These are phyloP conservation scores for Glandiceps talaboti DNA, from an alignment of 53 echinoderm and acorn worm species.

Conservation along the genomic window DNA sequence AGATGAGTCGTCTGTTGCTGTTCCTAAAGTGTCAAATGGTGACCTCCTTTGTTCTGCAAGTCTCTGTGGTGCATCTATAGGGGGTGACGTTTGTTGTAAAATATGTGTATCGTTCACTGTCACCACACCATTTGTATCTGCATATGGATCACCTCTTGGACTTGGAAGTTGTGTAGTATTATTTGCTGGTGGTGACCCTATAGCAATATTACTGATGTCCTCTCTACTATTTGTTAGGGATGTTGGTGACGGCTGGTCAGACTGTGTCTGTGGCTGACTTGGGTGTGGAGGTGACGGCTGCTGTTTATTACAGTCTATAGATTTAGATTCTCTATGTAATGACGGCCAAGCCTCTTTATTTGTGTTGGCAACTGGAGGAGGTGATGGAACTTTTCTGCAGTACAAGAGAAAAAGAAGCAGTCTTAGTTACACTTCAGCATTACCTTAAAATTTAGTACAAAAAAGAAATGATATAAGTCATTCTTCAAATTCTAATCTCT, in stretches of 20 bases:
- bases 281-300: conserved; percentile 3
- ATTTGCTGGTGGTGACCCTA: conserved; percentile 5
- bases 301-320: not conserved
- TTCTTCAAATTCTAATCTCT: too few relatives aligned
- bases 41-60: conserved; percentile 12
- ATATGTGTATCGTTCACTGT: not conserved
- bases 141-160: conserved; percentile 2
- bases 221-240: not conserved
- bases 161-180: conserved; percentile 11
- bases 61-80: conserved; percentile 14
- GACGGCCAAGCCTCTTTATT: conserved; percentile 53
- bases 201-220: conserved; percentile 2
- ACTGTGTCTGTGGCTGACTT: not conserved
- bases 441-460: too few relatives aligned
- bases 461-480: too few relatives aligned
- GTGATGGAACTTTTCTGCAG: conserved; percentile 62
- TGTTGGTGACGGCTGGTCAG: not conserved
- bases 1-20: conserved; percentile 7
- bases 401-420: too few relatives aligned
- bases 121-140: conserved; percentile 11
- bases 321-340: conserved; percentile 21
- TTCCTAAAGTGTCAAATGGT: conserved; percentile 18
- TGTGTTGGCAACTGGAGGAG: conserved; percentile 50
- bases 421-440: too few relatives aligned
- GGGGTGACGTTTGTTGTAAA: not conserved